Conservation (phyloP, 92 coral and sea anemone species). For the Blastomussa wellsi region DNA sequence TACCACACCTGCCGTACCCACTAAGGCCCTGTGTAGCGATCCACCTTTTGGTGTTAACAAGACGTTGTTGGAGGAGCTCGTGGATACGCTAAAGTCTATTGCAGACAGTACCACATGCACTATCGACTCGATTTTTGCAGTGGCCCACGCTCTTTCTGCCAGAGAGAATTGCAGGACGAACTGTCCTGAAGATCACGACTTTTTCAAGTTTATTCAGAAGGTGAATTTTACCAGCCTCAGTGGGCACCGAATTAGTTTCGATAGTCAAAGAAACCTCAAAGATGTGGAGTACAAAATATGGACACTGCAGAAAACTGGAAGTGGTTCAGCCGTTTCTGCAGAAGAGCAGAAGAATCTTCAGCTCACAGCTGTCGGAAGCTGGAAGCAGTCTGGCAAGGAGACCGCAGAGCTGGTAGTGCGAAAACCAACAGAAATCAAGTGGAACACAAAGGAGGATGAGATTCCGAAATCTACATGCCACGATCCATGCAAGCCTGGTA, state of each 20-base stretch:
- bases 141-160: conserved; percentile 67
- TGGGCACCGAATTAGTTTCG: conserved; percentile 74
- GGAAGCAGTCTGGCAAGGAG: conserved; percentile 52
- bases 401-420: conserved; percentile 47
- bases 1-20: conserved; percentile 22
- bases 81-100: conserved; percentile 49
- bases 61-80: conserved; percentile 46
- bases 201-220: conserved; percentile 54
- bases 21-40: conserved; percentile 33
- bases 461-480: conserved; percentile 78
- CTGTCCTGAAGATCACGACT: conserved; percentile 40
- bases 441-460: conserved; percentile 64
- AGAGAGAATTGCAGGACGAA: conserved; percentile 55
- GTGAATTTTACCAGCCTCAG: conserved; percentile 70
- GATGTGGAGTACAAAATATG: conserved; percentile 61
- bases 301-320: conserved; percentile 65
- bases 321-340: conserved; percentile 45
- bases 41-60: conserved; percentile 61
- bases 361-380: conserved; percentile 63
- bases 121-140: conserved; percentile 81
- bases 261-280: conserved; percentile 55
- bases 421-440: conserved; percentile 46
- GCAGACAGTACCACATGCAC: conserved; percentile 81
- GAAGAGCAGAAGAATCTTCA: conserved; percentile 53
- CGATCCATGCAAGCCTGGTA: conserved; percentile 71